A percentile compares a stretch with the other conserved stretches of the same genome.
phyloP scores from a whole-genome alignment of 2,797 vertebrate genomes.

The Phalloptychus januarius region DNA sequence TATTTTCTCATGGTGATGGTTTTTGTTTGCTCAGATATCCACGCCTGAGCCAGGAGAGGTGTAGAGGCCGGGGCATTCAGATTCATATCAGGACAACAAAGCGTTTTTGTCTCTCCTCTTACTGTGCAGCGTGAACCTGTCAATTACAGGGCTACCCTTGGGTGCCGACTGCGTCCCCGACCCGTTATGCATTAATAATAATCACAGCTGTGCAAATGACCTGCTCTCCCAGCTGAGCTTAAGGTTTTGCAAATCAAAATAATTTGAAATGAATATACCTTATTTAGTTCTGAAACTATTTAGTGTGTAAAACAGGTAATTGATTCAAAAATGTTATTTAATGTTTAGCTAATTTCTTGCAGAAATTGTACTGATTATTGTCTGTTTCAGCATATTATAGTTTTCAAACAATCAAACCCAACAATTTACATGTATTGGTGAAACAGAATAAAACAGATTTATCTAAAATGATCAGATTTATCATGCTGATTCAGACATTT shows the following conservation, averaged over 20 bases:
- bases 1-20: slow-evolving; percentile 52
- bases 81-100: slow-evolving; percentile 75
- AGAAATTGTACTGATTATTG: neutral
- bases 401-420: neutral
- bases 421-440: neutral
- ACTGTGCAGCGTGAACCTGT: slow-evolving; percentile 57
- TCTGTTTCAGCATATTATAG: neutral
- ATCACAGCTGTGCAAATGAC: slow-evolving; percentile 34
- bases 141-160: slow-evolving; percentile 53
- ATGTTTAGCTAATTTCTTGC: neutral
- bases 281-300: neutral
- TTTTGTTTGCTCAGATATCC: slow-evolving; percentile 60
- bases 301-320: neutral
- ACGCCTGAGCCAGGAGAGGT: slow-evolving; percentile 43
- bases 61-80: slow-evolving; percentile 61
- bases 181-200: slow-evolving; percentile 8
- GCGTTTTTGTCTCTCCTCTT: slow-evolving; percentile 68
- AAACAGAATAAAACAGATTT: neutral
- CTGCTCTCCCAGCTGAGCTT: slow-evolving; percentile 8
- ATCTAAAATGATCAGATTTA: neutral
- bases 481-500: neutral
- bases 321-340: neutral
- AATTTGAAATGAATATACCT: neutral
- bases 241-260: slow-evolving; percentile 1
- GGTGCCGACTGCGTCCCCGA: slow-evolving; percentile 22